Evolutionary conservation across 2,797 vertebrate species (phyloP), one percentile per base, ranked within the genome.

Genomic region (Tarsius wallacei): DNA sequence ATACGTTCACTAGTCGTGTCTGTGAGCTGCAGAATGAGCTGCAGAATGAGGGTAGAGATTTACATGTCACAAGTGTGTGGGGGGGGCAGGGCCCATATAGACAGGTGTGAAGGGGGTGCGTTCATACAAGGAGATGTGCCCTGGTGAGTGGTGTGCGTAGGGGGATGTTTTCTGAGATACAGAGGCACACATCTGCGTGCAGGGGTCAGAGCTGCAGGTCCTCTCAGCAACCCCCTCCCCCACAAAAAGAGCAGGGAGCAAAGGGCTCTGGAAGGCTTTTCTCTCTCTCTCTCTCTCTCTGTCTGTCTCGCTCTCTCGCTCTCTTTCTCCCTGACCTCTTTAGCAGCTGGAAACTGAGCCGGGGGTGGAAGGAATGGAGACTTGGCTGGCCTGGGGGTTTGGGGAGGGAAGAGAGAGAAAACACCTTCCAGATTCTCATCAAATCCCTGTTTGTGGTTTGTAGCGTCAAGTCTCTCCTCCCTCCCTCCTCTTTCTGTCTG

Each of bases 361-460:
- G 93, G 96, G 97, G 97, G 95, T 97, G 97, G 98, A 97, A 98
- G 96, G 97, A 97, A 97, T 94, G 97, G 97, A 97, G 97, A 96
- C 97, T 97, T 97, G 97, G 97, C 97, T 97, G 95, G 97, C 96
- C 97, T 96, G 90, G 96, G 97, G 97, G 97, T 96, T 97, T 96
- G 91, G 97, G 96, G 91, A 97, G 97, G 97, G 87, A 97, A 90
- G 84, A 93, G 89, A 97, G 94, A 96, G 97, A 96, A 96, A 98
- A 97, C 97, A 97, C 97, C 98, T 97, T 97, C 97, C 97, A 98
- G 97, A 97, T 97, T 95, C 96, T 97, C 97, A 97, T 94, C 96
- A 96, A 97, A 97, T 95, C 94, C 97, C 91, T 93, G 94, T 83
- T 94, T 97, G 97, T 98, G 97, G 98, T 97, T 96, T 96, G 94